phyloP scores from a whole-genome alignment of 2,888 invertebrate species.

The Eumerus sabulonum region DNA sequence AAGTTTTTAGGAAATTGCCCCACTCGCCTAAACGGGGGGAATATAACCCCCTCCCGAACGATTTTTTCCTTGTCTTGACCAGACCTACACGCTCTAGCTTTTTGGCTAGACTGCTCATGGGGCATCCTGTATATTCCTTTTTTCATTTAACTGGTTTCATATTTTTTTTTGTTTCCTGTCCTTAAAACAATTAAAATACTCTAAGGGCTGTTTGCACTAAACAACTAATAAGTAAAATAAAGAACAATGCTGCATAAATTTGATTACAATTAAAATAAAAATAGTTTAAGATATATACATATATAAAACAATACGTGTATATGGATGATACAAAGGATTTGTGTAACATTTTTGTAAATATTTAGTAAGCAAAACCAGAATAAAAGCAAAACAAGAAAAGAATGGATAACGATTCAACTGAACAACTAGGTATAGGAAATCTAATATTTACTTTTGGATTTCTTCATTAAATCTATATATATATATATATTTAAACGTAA shows the following conservation, averaged over 20 bases:
- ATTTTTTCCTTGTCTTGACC: too few species aligned
- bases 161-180: background rate
- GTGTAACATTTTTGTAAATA: conserved; percentile 60
- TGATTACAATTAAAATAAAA: conserved; percentile 37
- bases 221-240: conserved; percentile 11
- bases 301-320: conserved; percentile 30
- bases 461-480: background rate
- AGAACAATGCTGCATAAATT: conserved; percentile 36
- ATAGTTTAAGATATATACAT: conserved; percentile 14
- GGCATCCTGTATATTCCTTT: too few species aligned
- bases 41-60: too few species aligned
- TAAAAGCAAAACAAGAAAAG: conserved; percentile 25
- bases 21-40: too few species aligned
- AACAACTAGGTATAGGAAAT: conserved; percentile 51
- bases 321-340: conserved; percentile 48
- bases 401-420: conserved; percentile 49
- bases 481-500: too few species aligned
- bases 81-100: too few species aligned
- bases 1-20: too few species aligned
- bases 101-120: too few species aligned
- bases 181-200: conserved; percentile 10
- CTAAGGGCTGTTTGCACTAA: conserved; percentile 52
- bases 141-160: conserved; percentile 38
- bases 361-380: conserved; percentile 41
- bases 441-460: conserved; percentile 36